These are phyloP conservation scores for Maniola jurtina DNA, from an alignment of 1,140 invertebrate species.

Conservation along the genomic window DNA sequence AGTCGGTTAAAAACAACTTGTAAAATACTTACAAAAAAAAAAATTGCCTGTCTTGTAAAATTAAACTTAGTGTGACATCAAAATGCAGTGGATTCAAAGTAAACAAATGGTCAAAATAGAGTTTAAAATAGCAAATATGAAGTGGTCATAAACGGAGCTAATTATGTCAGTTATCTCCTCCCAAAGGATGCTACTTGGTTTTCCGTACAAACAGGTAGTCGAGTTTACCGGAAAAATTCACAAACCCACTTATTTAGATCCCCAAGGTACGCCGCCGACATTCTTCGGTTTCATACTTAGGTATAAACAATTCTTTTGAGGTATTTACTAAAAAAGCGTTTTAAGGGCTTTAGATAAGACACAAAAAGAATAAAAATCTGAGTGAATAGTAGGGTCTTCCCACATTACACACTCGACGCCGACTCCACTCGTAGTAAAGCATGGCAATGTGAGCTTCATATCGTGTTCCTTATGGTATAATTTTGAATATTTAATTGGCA, in stretches of 20 bases:
- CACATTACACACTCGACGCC: no score
- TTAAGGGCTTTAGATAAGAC: background rate
- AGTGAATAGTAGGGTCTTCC: no score
- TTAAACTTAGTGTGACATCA: no score
- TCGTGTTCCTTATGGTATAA: no score
- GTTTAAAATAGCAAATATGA: background rate
- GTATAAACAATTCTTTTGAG: slow-evolving; percentile 3
- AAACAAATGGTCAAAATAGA: background rate
- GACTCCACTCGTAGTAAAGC: no score
- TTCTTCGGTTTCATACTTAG: slow-evolving; percentile 17
- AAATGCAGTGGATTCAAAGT: no score
- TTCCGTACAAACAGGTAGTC: slow-evolving; percentile 68
- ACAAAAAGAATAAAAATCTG: no score
- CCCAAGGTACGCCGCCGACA: slow-evolving; percentile 46
- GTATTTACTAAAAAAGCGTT: background rate
- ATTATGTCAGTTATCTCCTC: slow-evolving; percentile 66
- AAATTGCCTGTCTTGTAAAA: no score
- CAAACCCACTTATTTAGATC: slow-evolving; percentile 68
- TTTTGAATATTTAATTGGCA: no score
- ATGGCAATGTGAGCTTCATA: no score
- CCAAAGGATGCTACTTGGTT: slow-evolving; percentile 66
- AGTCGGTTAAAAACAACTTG: no score
- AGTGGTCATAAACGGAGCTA: slow-evolving; percentile 33
- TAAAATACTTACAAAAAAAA: no score
- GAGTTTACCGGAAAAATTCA: slow-evolving; percentile 68